These are phyloP conservation scores for Helicolenus hilgendorfi DNA, from an alignment of 2,797 vertebrate genomes.

Conservation along the genomic window DNA sequence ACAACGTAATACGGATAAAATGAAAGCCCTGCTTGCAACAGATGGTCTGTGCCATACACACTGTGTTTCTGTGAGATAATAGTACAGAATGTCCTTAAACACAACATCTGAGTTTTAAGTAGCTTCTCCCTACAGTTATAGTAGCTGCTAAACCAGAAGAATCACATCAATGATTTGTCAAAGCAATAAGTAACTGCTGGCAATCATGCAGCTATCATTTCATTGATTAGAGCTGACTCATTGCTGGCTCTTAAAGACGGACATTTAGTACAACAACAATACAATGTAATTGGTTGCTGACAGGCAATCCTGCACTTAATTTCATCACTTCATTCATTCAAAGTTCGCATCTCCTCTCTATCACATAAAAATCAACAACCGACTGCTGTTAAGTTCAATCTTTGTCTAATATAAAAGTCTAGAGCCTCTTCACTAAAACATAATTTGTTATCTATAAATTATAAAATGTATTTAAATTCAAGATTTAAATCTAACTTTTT, in stretches of 20 bases:
- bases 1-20: not conserved
- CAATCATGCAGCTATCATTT: not conserved
- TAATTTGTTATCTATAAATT: not conserved
- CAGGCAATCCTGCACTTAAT: not conserved
- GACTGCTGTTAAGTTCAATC: not conserved
- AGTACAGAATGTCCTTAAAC: not conserved
- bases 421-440: not conserved
- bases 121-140: not conserved
- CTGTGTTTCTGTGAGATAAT: not conserved
- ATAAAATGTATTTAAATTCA: not conserved
- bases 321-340: not conserved
- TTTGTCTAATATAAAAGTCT: not conserved
- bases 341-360: not conserved
- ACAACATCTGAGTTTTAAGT: not conserved
- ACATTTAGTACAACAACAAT: not conserved
- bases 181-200: not conserved
- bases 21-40: not conserved
- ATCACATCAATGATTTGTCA: not conserved
- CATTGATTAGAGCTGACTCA: slow-evolving; percentile 6
- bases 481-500: not conserved
- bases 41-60: not conserved
- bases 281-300: not conserved
- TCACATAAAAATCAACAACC: not conserved
- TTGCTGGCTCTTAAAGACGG: not conserved
- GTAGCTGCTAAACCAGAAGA: not conserved